Evolutionary conservation across 2,888 invertebrate species (phyloP).

Genomic region (Amaurobius ferox): DNA sequence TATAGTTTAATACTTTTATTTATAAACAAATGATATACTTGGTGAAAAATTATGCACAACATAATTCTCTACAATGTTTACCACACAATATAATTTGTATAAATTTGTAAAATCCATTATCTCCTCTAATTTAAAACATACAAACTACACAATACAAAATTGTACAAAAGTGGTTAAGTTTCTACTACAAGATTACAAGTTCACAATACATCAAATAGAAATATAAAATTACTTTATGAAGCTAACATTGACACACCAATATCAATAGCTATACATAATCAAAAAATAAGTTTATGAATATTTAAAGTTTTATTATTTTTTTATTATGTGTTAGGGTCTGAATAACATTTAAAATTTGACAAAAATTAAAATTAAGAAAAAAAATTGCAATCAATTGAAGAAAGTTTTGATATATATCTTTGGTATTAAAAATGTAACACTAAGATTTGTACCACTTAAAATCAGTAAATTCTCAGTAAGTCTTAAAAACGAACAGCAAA

Average conservation of each 20-base stretch:
- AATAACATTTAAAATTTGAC: background rate
- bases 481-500: too few species aligned
- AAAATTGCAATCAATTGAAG: background rate
- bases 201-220: background rate
- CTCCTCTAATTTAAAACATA: background rate
- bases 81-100: background rate
- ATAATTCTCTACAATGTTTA: background rate
- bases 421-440: too few species aligned
- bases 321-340: background rate
- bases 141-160: slow-evolving; percentile 8
- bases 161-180: slow-evolving; percentile 12
- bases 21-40: slow-evolving; percentile 1
- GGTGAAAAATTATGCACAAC: background rate
- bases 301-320: background rate
- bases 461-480: too few species aligned
- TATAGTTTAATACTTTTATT: too few species aligned
- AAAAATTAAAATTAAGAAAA: background rate
- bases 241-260: slow-evolving; percentile 9
- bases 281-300: slow-evolving; percentile 5
- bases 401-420: too few species aligned
- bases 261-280: slow-evolving; percentile 7
- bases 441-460: too few species aligned
- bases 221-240: slow-evolving; percentile 3
- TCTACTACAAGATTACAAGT: background rate
- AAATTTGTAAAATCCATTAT: slow-evolving; percentile 6